Evolutionary conservation across 2,888 invertebrate species (phyloP).

Genomic region (Perizoma affinitatum): DNA sequence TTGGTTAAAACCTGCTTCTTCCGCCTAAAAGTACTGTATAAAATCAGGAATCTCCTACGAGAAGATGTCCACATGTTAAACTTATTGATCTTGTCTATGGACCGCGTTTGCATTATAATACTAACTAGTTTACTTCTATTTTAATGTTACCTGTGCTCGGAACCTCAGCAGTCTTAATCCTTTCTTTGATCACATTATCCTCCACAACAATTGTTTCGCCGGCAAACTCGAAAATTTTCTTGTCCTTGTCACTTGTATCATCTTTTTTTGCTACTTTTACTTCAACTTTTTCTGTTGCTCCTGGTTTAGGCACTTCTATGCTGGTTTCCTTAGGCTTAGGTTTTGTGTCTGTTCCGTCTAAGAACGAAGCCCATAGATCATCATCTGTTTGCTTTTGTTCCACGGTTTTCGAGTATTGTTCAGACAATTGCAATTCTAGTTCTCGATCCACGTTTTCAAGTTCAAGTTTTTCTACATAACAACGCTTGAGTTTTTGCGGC

Average conservation of each 20-base stretch:
- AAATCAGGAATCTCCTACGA: too few species aligned
- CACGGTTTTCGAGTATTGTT: slow-evolving; percentile 72
- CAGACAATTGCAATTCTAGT: slow-evolving; percentile 44
- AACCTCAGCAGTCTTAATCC: slow-evolving; percentile 62
- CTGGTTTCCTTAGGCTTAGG: slow-evolving; percentile 54
- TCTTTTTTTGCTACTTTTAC: slow-evolving; percentile 45
- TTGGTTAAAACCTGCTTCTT: too few species aligned
- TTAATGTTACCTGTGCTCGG: slow-evolving; percentile 59
- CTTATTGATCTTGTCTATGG: too few species aligned
- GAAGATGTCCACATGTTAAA: too few species aligned
- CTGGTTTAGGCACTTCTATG: slow-evolving; percentile 37
- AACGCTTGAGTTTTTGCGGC: slow-evolving; percentile 58
- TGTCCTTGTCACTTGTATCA: slow-evolving; percentile 83
- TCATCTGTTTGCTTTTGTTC: slow-evolving; percentile 89
- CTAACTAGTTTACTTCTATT: too few species aligned
- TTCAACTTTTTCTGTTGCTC: slow-evolving; percentile 9
- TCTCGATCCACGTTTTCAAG: slow-evolving; percentile 45
- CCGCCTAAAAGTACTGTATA: too few species aligned
- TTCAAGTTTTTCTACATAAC: too few species aligned
- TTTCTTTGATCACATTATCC: slow-evolving; percentile 71
- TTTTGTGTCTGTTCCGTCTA: slow-evolving; percentile 86
- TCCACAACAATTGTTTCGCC: slow-evolving; percentile 90
- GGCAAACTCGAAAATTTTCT: slow-evolving; percentile 92
- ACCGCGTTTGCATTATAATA: too few species aligned
- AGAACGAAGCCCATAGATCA: slow-evolving; percentile 91